phyloP scores from a whole-genome alignment of 2,797 vertebrate genomes.

The Gadopsis marmoratus region DNA sequence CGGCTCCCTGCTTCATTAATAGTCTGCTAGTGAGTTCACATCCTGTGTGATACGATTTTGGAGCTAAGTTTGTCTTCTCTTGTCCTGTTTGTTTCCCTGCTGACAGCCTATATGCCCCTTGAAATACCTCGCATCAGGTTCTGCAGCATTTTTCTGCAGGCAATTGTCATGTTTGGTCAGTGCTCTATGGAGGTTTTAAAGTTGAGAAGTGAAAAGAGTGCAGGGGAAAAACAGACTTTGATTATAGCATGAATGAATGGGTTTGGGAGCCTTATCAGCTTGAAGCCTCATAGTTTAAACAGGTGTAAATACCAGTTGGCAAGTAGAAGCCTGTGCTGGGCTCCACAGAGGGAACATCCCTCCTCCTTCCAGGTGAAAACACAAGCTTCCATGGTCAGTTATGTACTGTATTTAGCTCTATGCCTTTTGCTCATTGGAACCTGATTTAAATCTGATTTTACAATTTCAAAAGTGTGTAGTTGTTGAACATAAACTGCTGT shows the following conservation, averaged over 20 bases:
- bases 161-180: conserved; percentile 12
- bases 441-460: not conserved
- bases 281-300: conserved; percentile 14
- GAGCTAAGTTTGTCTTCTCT: conserved; percentile 45
- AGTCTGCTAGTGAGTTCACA: not conserved
- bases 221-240: conserved; percentile 25
- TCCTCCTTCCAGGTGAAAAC: not conserved
- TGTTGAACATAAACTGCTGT: not conserved
- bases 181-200: conserved; percentile 18
- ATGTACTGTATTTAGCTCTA: not conserved
- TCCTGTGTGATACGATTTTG: conserved; percentile 1
- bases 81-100: conserved; percentile 19
- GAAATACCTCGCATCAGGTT: conserved; percentile 16
- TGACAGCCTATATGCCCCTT: not conserved
- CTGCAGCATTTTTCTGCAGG: conserved; percentile 14
- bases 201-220: conserved; percentile 33
- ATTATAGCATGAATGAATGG: conserved; percentile 14
- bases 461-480: not conserved
- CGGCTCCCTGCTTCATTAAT: not conserved
- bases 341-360: conserved; percentile 11
- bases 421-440: not conserved
- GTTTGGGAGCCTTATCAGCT: conserved; percentile 3
- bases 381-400: too few relatives aligned
- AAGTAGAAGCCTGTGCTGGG: conserved; percentile 22
- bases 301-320: conserved; percentile 26